A percentile compares a stretch with the other conserved stretches of the same genome.
Evolutionary conservation across 2,797 vertebrate species (phyloP).

Genomic region (Nyctalus aviator): DNA sequence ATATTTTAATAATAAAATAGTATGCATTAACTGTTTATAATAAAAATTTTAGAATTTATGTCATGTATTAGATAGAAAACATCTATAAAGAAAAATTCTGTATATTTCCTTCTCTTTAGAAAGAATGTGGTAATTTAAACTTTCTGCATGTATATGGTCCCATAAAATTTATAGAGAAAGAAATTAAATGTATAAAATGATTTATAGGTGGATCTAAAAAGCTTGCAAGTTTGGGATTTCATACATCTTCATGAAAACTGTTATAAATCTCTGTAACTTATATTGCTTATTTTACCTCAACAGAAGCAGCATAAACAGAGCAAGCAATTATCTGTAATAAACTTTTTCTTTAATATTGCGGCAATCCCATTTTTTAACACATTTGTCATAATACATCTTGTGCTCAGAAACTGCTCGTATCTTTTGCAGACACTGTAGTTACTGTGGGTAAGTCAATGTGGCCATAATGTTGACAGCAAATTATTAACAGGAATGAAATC

Average conservation of each 20-base stretch:
- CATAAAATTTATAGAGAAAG: conserved; percentile 83
- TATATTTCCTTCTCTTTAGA: conserved; percentile 72
- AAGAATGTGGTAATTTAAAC: conserved; percentile 82
- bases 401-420: neutral
- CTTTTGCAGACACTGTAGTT: conserved; percentile 66
- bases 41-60: conserved; percentile 71
- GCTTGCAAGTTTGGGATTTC: conserved; percentile 84
- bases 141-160: conserved; percentile 76
- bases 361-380: conserved; percentile 79
- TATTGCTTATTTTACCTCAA: conserved; percentile 86
- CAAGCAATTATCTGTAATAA: conserved; percentile 89
- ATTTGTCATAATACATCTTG: conserved; percentile 76
- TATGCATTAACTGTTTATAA: conserved; percentile 76
- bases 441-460: neutral
- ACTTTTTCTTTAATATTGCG: conserved; percentile 87
- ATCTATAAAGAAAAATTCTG: conserved; percentile 6
- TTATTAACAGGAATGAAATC: conserved; percentile 26
- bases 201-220: conserved; percentile 87
- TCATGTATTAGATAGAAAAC: conserved; percentile 71
- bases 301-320: conserved; percentile 85
- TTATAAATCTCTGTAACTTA: conserved; percentile 88
- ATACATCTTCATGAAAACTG: conserved; percentile 87
- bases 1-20: conserved; percentile 61
- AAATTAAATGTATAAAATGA: conserved; percentile 88
- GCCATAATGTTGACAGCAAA: conserved; percentile 49